A percentile compares a stretch with the other conserved stretches of the same genome.
Evolutionary conservation across 2,797 vertebrate species (phyloP).

Genomic region (Tokudaia tokunoshimensis): DNA sequence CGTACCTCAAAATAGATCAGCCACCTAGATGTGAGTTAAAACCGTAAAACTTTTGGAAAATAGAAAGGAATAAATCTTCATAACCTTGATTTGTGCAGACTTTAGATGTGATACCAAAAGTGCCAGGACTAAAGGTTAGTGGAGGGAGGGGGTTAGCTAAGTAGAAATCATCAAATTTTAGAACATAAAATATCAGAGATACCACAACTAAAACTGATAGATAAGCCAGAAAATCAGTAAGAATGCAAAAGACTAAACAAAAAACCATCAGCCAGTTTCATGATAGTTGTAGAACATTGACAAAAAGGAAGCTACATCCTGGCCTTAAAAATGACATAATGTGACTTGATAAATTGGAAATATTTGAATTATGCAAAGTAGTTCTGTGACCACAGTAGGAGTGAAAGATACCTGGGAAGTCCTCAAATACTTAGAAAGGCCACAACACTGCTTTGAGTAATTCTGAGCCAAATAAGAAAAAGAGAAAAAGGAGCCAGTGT

Average conservation of each 20-base stretch:
- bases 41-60: background rate
- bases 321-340: background rate
- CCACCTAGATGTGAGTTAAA: background rate
- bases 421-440: background rate
- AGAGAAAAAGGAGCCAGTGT: background rate
- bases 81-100: background rate
- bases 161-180: background rate
- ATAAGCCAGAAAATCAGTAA: background rate
- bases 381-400: background rate
- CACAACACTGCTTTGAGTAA: background rate
- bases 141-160: background rate
- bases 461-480: background rate
- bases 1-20: background rate
- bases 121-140: background rate
- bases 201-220: background rate
- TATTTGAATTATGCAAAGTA: background rate
- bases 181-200: background rate
- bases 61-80: background rate
- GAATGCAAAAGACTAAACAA: background rate
- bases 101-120: background rate
- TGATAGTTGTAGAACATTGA: background rate
- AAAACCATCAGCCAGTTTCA: background rate
- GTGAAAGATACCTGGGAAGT: background rate
- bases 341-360: background rate
- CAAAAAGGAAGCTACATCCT: background rate